These are phyloP conservation scores for Hypotaenidia philippensis DNA, from an alignment of 2,797 vertebrate species.

Conservation along the genomic window DNA sequence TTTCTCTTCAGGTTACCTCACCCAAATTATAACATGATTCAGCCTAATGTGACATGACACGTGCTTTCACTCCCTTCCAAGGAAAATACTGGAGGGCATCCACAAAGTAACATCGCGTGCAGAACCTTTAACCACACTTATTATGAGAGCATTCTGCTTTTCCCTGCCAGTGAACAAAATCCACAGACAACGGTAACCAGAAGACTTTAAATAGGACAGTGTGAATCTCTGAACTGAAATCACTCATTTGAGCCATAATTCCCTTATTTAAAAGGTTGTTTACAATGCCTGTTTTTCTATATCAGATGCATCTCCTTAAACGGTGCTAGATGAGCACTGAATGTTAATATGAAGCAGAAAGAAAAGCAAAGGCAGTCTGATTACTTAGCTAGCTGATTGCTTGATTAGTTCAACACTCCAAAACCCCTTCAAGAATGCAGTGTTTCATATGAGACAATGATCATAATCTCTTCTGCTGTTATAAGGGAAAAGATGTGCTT, in stretches of 20 bases:
- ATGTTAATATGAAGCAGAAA: neutral
- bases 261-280: neutral
- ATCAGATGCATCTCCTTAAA: neutral
- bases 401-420: neutral
- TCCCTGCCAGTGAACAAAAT: neutral
- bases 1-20: conserved; percentile 25
- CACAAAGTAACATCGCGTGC: neutral
- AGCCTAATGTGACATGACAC: neutral
- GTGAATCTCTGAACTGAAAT: neutral
- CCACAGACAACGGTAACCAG: neutral
- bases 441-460: neutral
- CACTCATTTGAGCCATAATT: neutral
- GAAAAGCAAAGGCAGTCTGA: neutral
- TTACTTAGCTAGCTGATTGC: neutral
- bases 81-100: conserved; percentile 13
- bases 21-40: conserved; percentile 14
- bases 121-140: neutral
- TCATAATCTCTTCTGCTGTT: neutral
- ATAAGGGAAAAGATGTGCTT: neutral
- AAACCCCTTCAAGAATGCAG: neutral
- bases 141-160: neutral
- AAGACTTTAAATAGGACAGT: neutral
- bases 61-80: conserved; percentile 32
- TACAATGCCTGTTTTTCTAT: neutral
- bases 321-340: neutral